Evolutionary conservation across 1,140 invertebrate species (phyloP).

Genomic region (Drosophila sechellia): DNA sequence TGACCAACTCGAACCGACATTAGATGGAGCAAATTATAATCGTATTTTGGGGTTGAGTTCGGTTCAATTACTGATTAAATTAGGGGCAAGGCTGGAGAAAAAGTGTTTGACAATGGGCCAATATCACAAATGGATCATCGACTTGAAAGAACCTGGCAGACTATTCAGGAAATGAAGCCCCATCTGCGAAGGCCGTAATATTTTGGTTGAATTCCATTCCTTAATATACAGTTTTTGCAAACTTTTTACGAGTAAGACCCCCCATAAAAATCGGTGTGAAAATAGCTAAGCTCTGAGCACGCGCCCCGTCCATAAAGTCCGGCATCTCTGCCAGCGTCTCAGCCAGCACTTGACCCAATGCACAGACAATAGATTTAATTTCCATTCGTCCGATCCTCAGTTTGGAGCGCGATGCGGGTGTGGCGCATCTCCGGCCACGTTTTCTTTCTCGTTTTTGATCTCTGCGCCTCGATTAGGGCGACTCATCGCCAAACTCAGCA

Average conservation of each 20-base stretch:
- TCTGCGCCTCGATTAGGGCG: conserved; percentile 67
- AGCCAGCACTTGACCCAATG: conserved; percentile 80
- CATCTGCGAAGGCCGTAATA: conserved; percentile 8
- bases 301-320: conserved; percentile 42
- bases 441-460: conserved; percentile 71
- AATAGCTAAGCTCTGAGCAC: conserved; percentile 58
- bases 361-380: conserved; percentile 76
- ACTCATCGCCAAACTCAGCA: conserved; percentile 44
- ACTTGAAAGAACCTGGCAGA: background rate
- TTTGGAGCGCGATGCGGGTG: conserved; percentile 63
- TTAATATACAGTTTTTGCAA: conserved; percentile 27
- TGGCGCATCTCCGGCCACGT: conserved; percentile 73
- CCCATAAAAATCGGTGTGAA: conserved; percentile 50
- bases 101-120: conserved; percentile 39
- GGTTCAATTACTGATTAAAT: conserved; percentile 35
- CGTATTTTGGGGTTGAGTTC: conserved; percentile 30
- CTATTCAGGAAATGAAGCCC: conserved; percentile 21
- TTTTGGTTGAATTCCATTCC: conserved; percentile 10
- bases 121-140: conserved; percentile 26
- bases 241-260: conserved; percentile 17
- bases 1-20: conserved; percentile 36
- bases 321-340: conserved; percentile 29
- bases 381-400: conserved; percentile 63
- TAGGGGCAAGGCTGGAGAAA: conserved; percentile 25
- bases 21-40: conserved; percentile 34